Evolutionary conservation across 2,888 invertebrate species (phyloP).

Genomic region (Pyrocoelia pectoralis): DNA sequence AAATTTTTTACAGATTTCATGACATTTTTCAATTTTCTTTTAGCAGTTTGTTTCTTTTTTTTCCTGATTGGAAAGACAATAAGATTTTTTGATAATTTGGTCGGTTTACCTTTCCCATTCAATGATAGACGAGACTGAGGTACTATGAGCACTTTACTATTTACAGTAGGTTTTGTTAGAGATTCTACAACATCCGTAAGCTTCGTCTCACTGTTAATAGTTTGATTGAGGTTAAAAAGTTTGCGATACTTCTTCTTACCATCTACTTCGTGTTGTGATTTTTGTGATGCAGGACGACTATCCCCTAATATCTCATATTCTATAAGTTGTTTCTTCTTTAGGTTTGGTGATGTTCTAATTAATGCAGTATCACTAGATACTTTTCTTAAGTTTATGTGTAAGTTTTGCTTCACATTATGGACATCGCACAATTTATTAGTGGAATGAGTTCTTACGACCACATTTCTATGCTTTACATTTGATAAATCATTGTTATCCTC

Average conservation of each 20-base stretch:
- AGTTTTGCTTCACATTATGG: no score
- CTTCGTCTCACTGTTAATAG: background rate
- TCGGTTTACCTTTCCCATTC: background rate
- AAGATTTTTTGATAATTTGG: background rate
- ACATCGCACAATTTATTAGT: background rate
- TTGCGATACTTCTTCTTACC: constrained; percentile 13
- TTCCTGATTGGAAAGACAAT: background rate
- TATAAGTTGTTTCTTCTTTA: no score
- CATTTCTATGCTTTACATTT: no score
- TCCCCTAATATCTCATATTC: no score
- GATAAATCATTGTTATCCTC: no score
- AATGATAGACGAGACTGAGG: background rate
- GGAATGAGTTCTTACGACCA: no score
- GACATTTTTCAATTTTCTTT: background rate
- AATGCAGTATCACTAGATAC: no score
- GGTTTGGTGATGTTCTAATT: no score
- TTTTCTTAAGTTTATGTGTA: no score
- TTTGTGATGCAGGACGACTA: no score
- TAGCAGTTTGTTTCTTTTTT: background rate
- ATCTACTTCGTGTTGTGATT: background rate
- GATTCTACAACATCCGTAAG: background rate
- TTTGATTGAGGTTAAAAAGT: constrained; percentile 18
- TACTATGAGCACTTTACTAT: background rate
- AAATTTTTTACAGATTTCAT: no score
- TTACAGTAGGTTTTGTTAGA: background rate